These are phyloP conservation scores for Stegophylla sp. DNA, from an alignment of 2,888 invertebrate genomes.

Conservation along the genomic window DNA sequence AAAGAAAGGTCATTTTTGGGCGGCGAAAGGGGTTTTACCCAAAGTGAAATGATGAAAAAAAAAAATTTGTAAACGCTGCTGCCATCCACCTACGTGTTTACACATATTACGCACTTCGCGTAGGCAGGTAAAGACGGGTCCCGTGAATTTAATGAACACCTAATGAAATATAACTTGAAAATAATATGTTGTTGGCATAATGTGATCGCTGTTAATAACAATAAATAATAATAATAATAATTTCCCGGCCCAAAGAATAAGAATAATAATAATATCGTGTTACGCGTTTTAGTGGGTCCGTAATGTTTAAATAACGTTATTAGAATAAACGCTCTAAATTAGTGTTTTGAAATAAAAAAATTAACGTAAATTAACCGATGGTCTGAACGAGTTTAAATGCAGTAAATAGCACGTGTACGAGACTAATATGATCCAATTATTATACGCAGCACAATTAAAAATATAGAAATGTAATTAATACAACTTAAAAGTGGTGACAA, in stretches of 20 bases:
- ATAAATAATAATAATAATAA: neutral
- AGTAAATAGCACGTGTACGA: neutral
- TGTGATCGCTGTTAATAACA: neutral
- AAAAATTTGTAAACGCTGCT: neutral
- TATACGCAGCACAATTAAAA: too few relatives aligned
- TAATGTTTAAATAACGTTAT: neutral
- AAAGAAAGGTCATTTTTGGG: too few relatives aligned
- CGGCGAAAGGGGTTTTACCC: too few relatives aligned
- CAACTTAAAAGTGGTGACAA: neutral
- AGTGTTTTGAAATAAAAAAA: neutral
- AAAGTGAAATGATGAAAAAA: too few relatives aligned
- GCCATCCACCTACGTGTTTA: too few relatives aligned
- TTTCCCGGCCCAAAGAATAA: neutral
- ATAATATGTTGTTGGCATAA: conserved; percentile 29
- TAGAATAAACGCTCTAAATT: neutral
- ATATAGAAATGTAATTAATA: neutral
- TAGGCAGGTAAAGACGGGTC: too few relatives aligned
- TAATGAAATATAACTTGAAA: too few relatives aligned
- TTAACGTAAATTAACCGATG: neutral
- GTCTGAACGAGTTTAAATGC: neutral
- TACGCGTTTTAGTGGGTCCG: neutral
- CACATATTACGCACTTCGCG: too few relatives aligned
- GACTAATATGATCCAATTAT: neutral
- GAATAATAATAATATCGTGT: neutral
- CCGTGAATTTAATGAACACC: too few relatives aligned